Percentiles rank a stretch among this genome's conserved stretches.
Conservation (phyloP, 1,140 invertebrate species). For the Magallana gigas region DNA sequence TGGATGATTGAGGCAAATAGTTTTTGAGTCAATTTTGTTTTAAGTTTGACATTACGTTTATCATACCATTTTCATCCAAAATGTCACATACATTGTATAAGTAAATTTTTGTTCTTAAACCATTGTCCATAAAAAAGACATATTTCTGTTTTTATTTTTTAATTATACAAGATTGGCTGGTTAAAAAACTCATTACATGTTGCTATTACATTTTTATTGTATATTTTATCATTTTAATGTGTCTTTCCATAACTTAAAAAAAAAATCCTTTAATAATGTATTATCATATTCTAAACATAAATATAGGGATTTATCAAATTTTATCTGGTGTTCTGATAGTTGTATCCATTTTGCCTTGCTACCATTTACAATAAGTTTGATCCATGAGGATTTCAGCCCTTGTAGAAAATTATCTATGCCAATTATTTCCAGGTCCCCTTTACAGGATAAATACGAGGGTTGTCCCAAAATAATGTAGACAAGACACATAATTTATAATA, state of each 20-base stretch:
- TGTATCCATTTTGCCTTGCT: neutral
- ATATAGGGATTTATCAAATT: neutral
- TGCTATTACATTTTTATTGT: neutral
- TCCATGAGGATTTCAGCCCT: neutral
- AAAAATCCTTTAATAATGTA: neutral
- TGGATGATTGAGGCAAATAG: neutral
- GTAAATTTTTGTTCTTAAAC: neutral
- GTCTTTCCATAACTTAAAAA: neutral
- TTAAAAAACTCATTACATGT: neutral
- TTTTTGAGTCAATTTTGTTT: neutral
- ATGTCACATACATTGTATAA: neutral
- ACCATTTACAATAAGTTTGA: too few species aligned
- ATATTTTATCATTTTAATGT: neutral
- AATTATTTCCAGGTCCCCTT: neutral
- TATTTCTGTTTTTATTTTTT: too few species aligned
- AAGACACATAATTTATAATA: too few species aligned
- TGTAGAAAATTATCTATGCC: neutral
- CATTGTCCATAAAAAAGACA: too few species aligned
- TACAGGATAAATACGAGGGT: too few species aligned
- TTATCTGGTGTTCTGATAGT: neutral
- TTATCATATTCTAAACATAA: neutral
- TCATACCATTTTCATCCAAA: neutral
- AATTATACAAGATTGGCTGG: neutral
- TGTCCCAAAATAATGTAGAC: too few species aligned
- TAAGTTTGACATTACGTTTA: neutral